These are phyloP conservation scores for Xenopus tropicalis DNA, from an alignment of 2,113 vertebrate genomes.

Conservation along the genomic window DNA sequence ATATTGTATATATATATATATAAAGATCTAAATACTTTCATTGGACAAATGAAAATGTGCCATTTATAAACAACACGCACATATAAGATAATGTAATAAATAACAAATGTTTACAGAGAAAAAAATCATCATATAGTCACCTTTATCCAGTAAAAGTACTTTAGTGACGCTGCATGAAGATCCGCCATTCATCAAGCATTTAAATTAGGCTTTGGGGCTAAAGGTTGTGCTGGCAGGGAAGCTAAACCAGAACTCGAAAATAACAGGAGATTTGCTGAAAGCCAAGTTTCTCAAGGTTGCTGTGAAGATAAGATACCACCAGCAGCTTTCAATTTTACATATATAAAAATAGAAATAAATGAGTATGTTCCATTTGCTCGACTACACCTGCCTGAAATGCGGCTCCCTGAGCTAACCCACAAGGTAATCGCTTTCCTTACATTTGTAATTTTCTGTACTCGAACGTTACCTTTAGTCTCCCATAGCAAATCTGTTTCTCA, in stretches of 20 bases:
- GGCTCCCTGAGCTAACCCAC: neutral
- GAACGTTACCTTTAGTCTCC: neutral
- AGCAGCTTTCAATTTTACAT: neutral
- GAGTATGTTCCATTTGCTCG: neutral
- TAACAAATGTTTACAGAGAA: neutral
- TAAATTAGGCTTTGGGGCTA: constrained; percentile 1
- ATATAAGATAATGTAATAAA: too few relatives aligned
- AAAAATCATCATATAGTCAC: neutral
- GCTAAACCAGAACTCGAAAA: constrained; percentile 9
- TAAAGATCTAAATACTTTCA: too few relatives aligned
- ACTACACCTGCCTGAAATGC: neutral
- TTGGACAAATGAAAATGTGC: too few relatives aligned
- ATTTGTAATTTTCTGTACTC: neutral
- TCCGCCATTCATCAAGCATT: constrained; percentile 5
- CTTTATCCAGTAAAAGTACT: neutral
- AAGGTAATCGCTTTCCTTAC: neutral
- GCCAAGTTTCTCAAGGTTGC: constrained; percentile 27
- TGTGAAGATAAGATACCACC: constrained; percentile 13
- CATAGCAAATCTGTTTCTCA: too few relatives aligned
- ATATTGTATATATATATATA: too few relatives aligned
- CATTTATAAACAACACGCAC: too few relatives aligned
- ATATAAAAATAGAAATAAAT: constrained; percentile 7
- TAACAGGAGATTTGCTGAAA: constrained; percentile 13
- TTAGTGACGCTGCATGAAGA: neutral
- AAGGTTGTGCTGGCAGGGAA: constrained; percentile 6